Conservation (phyloP, 1,140 invertebrate species). For the Andricus grossulariae region DNA sequence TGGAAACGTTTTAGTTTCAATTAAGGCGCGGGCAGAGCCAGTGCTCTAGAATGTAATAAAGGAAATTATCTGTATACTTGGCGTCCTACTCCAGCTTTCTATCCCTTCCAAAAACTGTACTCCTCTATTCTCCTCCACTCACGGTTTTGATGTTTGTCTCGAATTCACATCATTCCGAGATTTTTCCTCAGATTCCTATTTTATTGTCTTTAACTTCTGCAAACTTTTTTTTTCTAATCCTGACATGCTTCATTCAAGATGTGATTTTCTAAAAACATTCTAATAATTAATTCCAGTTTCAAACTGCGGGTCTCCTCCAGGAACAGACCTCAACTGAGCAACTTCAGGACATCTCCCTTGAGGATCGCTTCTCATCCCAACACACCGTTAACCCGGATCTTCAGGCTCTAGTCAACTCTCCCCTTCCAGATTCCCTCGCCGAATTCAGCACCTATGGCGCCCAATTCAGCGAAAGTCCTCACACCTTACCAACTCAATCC, state of each 20-base stretch:
- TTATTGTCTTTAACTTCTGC: background rate
- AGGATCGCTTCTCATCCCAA: slow-evolving; percentile 78
- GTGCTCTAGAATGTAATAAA: slow-evolving; percentile 49
- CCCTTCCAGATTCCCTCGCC: slow-evolving; percentile 85
- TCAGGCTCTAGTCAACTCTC: slow-evolving; percentile 84
- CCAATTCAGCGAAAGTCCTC: slow-evolving; percentile 75
- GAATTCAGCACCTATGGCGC: slow-evolving; percentile 85
- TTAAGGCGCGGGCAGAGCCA: slow-evolving; percentile 40
- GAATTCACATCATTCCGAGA: slow-evolving; percentile 4
- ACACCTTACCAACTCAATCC: slow-evolving; percentile 75
- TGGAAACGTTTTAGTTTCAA: slow-evolving; percentile 59
- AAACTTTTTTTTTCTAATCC: background rate
- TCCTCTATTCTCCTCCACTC: slow-evolving; percentile 10
- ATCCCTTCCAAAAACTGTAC: background rate
- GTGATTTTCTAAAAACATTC: background rate
- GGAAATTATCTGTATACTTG: slow-evolving; percentile 53
- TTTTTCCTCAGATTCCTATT: background rate
- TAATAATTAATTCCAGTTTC: slow-evolving; percentile 71
- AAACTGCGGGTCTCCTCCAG: slow-evolving; percentile 78
- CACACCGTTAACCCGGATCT: slow-evolving; percentile 83
- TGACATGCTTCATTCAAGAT: too few species aligned
- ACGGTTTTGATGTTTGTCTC: background rate
- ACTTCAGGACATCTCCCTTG: slow-evolving; percentile 82
- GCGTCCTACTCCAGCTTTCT: slow-evolving; percentile 25
- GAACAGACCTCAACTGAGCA: slow-evolving; percentile 79